Evolutionary conservation across 2,797 vertebrate genomes (phyloP), one percentile per base, ranked within the genome.

Genomic region (Megalops cyprinoides): DNA sequence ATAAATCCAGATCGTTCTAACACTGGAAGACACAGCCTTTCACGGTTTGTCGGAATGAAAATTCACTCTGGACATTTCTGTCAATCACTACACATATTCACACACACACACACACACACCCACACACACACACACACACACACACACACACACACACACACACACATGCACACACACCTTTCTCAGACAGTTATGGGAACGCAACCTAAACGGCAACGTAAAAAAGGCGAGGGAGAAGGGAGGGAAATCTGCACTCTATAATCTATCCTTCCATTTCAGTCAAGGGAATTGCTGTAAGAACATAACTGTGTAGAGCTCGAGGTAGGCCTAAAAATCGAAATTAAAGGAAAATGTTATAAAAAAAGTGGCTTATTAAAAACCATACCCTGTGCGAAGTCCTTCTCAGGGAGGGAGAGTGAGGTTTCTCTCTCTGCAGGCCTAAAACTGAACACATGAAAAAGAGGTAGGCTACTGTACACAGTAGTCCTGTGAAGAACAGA

Each of bases 351-450:
- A 79, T 49, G 82, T 77, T 60, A 79, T 83, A 56, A 71, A 77
- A 75, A 58, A 79, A 82, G 74, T 77, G 74, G 60, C 62, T 83
- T 77, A 79, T 80, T 76, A 49, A 77, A 83, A 69, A 58, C 58
- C 25, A 28, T 34, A 23, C 48, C 58, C 53, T n/a, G 69, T 67
- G 69, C 71, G 71, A 79, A 25, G 4, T 28, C 44, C 53, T 53
- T 20, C 44, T 44, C 28, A 73, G 37, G 25, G 53, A 44, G 65
- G 2, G 34, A 62, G 46, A 49, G 25, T 49, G 58, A 51, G 12
- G 7, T 75, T 75, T 67, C 76, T 48, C 14, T 74, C n/a, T 58
- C 23, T 75, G 69, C 53, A 48, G 62, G 80, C 49, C 44, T 60
- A 31, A 62, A 83, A 58, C 42, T 10, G 39, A 83, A 65, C 42